These are phyloP conservation scores for Chrysolophus pictus DNA, from an alignment of 2,797 vertebrate genomes.

Conservation along the genomic window DNA sequence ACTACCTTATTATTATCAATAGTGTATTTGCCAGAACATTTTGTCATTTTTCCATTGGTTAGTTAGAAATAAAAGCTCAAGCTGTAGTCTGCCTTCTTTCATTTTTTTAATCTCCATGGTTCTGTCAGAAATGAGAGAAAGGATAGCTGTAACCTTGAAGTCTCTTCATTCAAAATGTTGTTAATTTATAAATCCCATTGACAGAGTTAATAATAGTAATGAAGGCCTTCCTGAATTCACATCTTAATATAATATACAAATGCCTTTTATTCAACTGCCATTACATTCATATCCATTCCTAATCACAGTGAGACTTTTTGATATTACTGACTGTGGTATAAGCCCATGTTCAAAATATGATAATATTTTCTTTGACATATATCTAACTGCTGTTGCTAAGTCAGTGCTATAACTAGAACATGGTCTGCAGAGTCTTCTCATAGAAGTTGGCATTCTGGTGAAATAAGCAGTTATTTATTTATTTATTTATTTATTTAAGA, in stretches of 20 bases:
- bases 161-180: background rate
- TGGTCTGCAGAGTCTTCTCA: background rate
- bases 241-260: background rate
- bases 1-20: slow-evolving; percentile 64
- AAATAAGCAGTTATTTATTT: background rate
- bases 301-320: background rate
- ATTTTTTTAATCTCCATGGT: background rate
- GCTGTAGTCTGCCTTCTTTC: slow-evolving; percentile 10
- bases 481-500: background rate
- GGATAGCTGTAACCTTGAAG: background rate
- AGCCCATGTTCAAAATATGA: background rate
- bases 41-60: slow-evolving; percentile 40
- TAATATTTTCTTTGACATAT: background rate
- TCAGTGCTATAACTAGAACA: background rate
- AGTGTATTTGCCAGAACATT: slow-evolving; percentile 22
- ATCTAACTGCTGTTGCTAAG: background rate
- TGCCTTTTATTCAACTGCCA: background rate
- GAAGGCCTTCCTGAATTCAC: background rate
- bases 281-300: background rate
- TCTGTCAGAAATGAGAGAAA: background rate
- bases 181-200: background rate
- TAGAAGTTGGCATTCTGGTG: background rate
- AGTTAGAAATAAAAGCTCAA: slow-evolving; percentile 48
- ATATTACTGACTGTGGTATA: background rate
- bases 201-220: background rate